A percentile compares a stretch with the other conserved stretches of the same genome.
Evolutionary conservation across 1,140 invertebrate species (phyloP).

Genomic region (Microvelia longipes): DNA sequence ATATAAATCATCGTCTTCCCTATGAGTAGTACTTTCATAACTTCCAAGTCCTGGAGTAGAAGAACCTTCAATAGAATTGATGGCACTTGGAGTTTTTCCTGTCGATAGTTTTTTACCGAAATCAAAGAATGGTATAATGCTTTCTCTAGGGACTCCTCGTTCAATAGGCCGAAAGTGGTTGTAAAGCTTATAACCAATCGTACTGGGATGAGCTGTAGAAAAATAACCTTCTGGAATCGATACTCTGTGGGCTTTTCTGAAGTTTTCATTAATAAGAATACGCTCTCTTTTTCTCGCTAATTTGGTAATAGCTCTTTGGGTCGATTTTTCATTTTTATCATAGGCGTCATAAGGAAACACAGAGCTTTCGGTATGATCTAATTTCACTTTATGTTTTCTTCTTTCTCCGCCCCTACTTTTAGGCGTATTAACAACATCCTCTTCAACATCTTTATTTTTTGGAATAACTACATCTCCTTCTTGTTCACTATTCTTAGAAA

Average conservation of each 20-base stretch:
- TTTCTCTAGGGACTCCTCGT: conserved; percentile 17
- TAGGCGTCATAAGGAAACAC: neutral
- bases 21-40: neutral
- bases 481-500: neutral
- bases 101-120: conserved; percentile 20
- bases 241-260: neutral
- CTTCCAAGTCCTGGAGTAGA: conserved; percentile 8
- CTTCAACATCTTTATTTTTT: neutral
- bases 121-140: conserved; percentile 20
- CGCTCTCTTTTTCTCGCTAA: conserved; percentile 5
- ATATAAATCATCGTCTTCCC: conserved; percentile 13
- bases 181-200: conserved; percentile 18
- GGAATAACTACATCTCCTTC: neutral
- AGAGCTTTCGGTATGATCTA: neutral
- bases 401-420: neutral
- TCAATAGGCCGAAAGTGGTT: conserved; percentile 20
- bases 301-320: conserved; percentile 10
- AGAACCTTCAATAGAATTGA: conserved; percentile 18
- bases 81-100: conserved; percentile 14
- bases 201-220: conserved; percentile 14
- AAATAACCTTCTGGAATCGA: conserved; percentile 4
- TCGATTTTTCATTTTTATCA: conserved; percentile 12
- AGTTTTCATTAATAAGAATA: neutral
- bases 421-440: neutral
- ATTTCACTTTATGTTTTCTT: conserved; percentile 1